Percentiles rank a stretch among this genome's conserved stretches.
Evolutionary conservation across 2,113 vertebrate genomes (phyloP).

Genomic region (Brienomyrus longianalis): DNA sequence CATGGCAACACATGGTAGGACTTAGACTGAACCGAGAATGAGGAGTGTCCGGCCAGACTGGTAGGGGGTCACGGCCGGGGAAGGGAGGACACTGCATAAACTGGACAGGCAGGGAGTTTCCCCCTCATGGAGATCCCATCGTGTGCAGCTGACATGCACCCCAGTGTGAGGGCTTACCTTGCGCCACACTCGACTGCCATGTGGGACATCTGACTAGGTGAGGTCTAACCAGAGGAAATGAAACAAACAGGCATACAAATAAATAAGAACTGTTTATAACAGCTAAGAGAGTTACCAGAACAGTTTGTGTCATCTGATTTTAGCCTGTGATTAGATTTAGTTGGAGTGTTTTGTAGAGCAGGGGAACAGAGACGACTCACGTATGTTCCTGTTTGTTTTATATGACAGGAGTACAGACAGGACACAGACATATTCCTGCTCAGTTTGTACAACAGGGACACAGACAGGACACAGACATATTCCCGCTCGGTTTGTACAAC

Average conservation of each 20-base stretch:
- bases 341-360: not conserved
- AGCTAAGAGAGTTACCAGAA: not conserved
- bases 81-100: not conserved
- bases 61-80: not conserved
- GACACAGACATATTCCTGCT: not conserved
- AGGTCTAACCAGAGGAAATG: not conserved
- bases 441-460: not conserved
- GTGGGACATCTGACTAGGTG: not conserved
- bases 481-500: too few relatives aligned
- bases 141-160: not conserved
- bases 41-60: not conserved
- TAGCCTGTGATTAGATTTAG: not conserved
- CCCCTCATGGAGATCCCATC: not conserved
- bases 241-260: not conserved
- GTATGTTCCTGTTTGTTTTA: not conserved
- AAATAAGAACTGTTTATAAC: not conserved
- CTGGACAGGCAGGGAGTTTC: not conserved
- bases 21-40: not conserved
- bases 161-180: not conserved
- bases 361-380: not conserved
- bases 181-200: not conserved
- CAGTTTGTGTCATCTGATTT: not conserved
- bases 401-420: not conserved
- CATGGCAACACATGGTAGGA: conserved; percentile 13
- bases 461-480: not conserved